Evolutionary conservation across 2,888 invertebrate genomes (phyloP), one percentile per base, ranked within the genome.

Genomic region (Hyles lineata): DNA sequence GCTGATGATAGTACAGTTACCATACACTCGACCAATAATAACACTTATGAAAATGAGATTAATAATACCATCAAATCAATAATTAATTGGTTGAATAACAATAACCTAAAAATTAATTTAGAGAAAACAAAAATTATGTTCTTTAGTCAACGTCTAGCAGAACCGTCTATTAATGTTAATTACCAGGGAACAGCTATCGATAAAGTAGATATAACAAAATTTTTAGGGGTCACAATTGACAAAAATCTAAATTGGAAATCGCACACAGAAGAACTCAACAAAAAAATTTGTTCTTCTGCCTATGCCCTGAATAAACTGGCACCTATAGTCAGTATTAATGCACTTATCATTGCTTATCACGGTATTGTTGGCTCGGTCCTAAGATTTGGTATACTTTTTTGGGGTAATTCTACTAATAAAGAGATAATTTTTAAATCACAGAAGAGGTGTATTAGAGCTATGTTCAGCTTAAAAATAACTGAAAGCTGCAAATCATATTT

Each of bases 371-470:
- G 19, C 35, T 70, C 70, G 17, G 17, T n/a, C 11, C 25, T 70
- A 19, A 9, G 70, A 43, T 73, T 52, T 55, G 73, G 70, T n/a
- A 52, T 73, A 50, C 70, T 72, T n/a, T 70, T 73, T 35, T 59
- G 59, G 70, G 59, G 59, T 11, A 70, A 70, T 21, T 70, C 59
- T 11, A 70, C 70, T 4, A 21, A 59, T 21, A 70, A 70, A 32
- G 70, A 70, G n/a, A 7, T 58, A 59, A 29, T 32, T 4, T 59
- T 59, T 70, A 70, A 58, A 29, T 9, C n/a, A 17, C 70, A 70
- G 58, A 70, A 70, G n/a, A 29, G 29, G 29, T 29, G n/a, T n/a
- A n/a, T n/a, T n/a, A n/a, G n/a, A n/a, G n/a, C n/a, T n/a, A n/a
- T n/a, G n/a, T n/a, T n/a, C n/a, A n/a, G n/a, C n/a, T n/a, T n/a